A percentile compares a stretch with the other conserved stretches of the same genome.
phyloP scores from a whole-genome alignment of 2,888 invertebrate genomes.

The Thereva unica region DNA sequence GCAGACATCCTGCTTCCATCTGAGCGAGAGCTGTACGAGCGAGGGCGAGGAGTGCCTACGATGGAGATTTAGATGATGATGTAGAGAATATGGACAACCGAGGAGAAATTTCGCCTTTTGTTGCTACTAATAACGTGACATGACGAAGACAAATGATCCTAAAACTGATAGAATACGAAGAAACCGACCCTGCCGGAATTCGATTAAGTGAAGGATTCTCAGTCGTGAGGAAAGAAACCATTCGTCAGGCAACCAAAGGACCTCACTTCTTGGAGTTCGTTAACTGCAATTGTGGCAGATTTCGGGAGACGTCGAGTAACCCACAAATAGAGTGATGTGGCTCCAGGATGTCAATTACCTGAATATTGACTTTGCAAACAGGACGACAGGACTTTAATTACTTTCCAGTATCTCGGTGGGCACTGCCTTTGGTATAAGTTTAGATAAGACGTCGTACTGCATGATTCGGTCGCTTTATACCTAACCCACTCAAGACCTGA shows the following conservation, averaged over 20 bases:
- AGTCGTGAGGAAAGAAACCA: too few relatives aligned
- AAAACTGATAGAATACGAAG: background rate
- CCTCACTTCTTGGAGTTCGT: background rate
- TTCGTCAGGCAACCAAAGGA: too few relatives aligned
- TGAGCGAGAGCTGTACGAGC: background rate
- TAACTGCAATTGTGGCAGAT: conserved; percentile 23
- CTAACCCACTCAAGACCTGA: too few relatives aligned
- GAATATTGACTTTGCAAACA: conserved; percentile 23
- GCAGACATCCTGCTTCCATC: conserved; percentile 9
- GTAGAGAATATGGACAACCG: conserved; percentile 11
- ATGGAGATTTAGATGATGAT: background rate
- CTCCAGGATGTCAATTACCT: conserved; percentile 23
- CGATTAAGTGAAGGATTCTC: conserved; percentile 15
- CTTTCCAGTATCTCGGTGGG: conserved; percentile 4
- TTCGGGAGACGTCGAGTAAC: conserved; percentile 4
- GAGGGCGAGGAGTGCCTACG: conserved; percentile 1
- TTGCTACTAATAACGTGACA: conserved; percentile 25
- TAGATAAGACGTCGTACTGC: background rate
- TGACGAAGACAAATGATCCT: conserved; percentile 29
- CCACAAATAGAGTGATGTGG: conserved; percentile 28
- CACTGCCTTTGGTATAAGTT: conserved; percentile 9
- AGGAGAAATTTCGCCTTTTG: conserved; percentile 21
- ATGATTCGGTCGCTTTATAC: too few relatives aligned
- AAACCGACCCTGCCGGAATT: conserved; percentile 5
- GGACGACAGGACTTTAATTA: background rate